Percentiles rank a stretch among this genome's conserved stretches.
These are phyloP conservation scores for Pogonophryne albipinna DNA, from an alignment of 2,797 vertebrate genomes.

Conservation along the genomic window DNA sequence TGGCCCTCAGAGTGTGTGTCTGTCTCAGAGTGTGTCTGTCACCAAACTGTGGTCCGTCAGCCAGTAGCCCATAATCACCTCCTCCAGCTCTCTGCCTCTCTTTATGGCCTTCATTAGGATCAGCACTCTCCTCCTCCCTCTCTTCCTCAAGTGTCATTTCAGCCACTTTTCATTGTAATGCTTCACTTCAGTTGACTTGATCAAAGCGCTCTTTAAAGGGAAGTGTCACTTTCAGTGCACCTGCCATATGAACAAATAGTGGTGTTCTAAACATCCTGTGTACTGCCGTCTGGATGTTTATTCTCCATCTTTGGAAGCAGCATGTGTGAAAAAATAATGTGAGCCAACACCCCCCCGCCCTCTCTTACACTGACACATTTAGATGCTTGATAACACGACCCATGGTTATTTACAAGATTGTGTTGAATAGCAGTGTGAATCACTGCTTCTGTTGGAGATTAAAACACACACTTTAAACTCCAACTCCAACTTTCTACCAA, in stretches of 20 bases:
- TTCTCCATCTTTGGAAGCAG: background rate
- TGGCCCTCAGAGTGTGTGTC: background rate
- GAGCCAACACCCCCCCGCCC: too few species aligned
- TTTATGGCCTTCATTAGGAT: slow-evolving; percentile 19
- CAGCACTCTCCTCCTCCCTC: background rate
- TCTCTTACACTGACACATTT: background rate
- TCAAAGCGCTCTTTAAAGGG: background rate
- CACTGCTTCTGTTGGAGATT: too few species aligned
- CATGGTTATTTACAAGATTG: too few species aligned
- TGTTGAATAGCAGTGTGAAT: too few species aligned
- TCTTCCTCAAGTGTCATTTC: slow-evolving; percentile 6
- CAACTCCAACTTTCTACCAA: too few species aligned
- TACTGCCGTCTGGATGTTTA: background rate
- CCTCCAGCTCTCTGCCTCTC: slow-evolving; percentile 8
- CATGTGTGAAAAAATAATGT: background rate
- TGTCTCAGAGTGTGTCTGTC: slow-evolving; percentile 4
- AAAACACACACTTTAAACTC: too few species aligned
- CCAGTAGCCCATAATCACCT: slow-evolving; percentile 14
- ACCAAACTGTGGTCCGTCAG: slow-evolving; percentile 28
- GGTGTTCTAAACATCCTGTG: background rate
- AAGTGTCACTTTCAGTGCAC: slow-evolving; percentile 1
- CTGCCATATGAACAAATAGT: background rate
- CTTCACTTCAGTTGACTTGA: background rate
- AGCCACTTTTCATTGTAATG: background rate
- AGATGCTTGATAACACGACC: background rate